Evolutionary conservation across 2,888 invertebrate genomes (phyloP), one percentile per base, ranked within the genome.

Genomic region (Emmelina monodactyla): DNA sequence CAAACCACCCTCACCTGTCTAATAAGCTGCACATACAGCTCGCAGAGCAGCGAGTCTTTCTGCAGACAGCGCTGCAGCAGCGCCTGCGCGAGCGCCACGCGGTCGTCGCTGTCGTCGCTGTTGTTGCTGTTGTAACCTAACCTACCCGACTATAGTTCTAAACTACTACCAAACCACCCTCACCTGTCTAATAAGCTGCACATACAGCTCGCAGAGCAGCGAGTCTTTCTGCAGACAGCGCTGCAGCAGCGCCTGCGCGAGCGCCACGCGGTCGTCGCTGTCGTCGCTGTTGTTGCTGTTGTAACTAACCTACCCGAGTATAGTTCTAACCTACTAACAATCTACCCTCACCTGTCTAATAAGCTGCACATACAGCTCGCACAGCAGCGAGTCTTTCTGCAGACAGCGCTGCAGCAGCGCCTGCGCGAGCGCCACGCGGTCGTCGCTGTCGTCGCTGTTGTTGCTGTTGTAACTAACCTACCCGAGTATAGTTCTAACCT

Each of bases 21-120:
- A 39, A 96, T 90, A 28, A 97, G 83, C 62, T 96, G 95, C 47
- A 96, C 83, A 62, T 94, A 96, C 37, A 95, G 81, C 68, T 97
- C 97, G 55, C 92, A 93, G 4, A 95, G 81, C 32, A 95, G 80
- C 32, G 89, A 85, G 56, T 94, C 94, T 58, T 91, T 94, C 50
- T 94, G 86, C 88, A 96, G 88, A 52, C 94, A 94, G 39, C 93
- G 87, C 55, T 94, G 94, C 75, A 97, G 84, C 47, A 97, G 86
- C 1, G 88, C 87, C 69, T 97, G 97, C 35, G 96, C 89, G 14
- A 96, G 83, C 41, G 89, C 88, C 4, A 94, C 89, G 50, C 94
- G 91, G 62, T 95, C 95, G 58, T 93, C 92, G 63, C 91, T 91
- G 48, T 75, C 78, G 40, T 65, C 54, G 47, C 60, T 58, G 58